These are phyloP conservation scores for Ichneumoninae sp. DNA, from an alignment of 2,888 invertebrate genomes.

Conservation along the genomic window DNA sequence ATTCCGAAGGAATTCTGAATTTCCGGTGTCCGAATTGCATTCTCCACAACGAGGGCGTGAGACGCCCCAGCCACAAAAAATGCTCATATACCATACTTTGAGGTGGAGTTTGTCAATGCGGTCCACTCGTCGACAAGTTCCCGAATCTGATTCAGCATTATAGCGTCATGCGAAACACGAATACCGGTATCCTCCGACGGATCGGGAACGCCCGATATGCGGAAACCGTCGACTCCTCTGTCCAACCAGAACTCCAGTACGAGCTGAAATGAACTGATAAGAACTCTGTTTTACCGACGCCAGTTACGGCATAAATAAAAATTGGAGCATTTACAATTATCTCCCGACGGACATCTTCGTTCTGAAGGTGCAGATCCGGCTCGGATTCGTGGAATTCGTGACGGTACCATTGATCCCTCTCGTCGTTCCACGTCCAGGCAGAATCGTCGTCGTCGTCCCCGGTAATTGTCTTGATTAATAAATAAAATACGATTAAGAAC, in stretches of 20 bases:
- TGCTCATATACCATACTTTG: constrained; percentile 71
- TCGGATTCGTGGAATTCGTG: constrained; percentile 91
- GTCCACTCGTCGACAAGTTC: constrained; percentile 74
- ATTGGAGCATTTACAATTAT: constrained; percentile 32
- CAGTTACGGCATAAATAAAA: neutral
- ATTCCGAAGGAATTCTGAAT: too few species aligned
- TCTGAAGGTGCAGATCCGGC: constrained; percentile 93
- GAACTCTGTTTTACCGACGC: neutral
- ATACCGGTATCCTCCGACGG: constrained; percentile 72
- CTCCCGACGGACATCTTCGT: constrained; percentile 86
- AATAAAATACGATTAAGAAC: constrained; percentile 72
- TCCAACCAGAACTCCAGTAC: constrained; percentile 76
- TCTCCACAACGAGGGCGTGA: too few species aligned
- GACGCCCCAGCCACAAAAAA: too few species aligned
- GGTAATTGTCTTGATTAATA: constrained; percentile 85
- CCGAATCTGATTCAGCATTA: constrained; percentile 73
- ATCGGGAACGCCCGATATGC: constrained; percentile 72
- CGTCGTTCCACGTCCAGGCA: constrained; percentile 90
- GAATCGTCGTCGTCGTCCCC: constrained; percentile 86
- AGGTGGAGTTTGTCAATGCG: constrained; percentile 63
- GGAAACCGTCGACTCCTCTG: constrained; percentile 77
- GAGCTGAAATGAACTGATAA: constrained; percentile 62
- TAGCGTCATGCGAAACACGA: constrained; percentile 71
- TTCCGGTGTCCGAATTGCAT: too few species aligned
- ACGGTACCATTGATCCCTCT: constrained; percentile 90